Percentiles rank a stretch among this genome's conserved stretches.
These are phyloP conservation scores for Pseudomyrmex sp. DNA, from an alignment of 1,140 invertebrate species.

Conservation along the genomic window DNA sequence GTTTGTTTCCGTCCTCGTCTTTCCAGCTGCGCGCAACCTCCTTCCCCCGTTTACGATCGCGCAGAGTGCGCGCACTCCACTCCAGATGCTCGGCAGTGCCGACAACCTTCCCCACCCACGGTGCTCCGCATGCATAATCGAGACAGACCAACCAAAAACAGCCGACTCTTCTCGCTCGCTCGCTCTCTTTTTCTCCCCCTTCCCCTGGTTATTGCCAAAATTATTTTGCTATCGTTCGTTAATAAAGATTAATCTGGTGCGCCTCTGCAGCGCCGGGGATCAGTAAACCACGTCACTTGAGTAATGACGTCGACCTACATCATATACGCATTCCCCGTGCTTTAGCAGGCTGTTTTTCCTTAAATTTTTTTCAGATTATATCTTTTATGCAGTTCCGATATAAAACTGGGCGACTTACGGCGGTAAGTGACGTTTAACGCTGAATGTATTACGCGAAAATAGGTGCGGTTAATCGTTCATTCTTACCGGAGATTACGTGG, in stretches of 20 bases:
- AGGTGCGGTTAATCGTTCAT: not conserved
- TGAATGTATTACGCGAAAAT: not conserved
- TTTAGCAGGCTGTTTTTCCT: not conserved
- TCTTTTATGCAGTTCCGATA: not conserved
- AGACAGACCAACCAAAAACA: constrained; percentile 60
- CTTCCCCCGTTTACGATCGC: constrained; percentile 49
- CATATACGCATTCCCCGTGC: not conserved
- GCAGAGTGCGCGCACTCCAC: constrained; percentile 58
- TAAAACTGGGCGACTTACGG: not conserved
- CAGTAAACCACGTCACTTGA: not conserved
- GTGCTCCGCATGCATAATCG: constrained; percentile 60
- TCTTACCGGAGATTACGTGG: not conserved
- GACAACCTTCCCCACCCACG: constrained; percentile 68
- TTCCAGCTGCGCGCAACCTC: constrained; percentile 40
- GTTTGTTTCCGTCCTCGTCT: constrained; percentile 7
- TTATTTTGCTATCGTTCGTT: constrained; percentile 49
- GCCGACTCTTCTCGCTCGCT: not conserved
- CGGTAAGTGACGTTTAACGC: not conserved
- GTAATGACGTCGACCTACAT: constrained; percentile 5
- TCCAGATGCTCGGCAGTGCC: constrained; percentile 74
- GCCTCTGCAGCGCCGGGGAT: not conserved
- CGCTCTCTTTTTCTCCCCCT: not conserved
- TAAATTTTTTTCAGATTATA: constrained; percentile 1
- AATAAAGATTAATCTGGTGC: constrained; percentile 10
- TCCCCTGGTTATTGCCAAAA: constrained; percentile 13